These are phyloP conservation scores for Megamerina dolium DNA, from an alignment of 2,888 invertebrate genomes.

Conservation along the genomic window DNA sequence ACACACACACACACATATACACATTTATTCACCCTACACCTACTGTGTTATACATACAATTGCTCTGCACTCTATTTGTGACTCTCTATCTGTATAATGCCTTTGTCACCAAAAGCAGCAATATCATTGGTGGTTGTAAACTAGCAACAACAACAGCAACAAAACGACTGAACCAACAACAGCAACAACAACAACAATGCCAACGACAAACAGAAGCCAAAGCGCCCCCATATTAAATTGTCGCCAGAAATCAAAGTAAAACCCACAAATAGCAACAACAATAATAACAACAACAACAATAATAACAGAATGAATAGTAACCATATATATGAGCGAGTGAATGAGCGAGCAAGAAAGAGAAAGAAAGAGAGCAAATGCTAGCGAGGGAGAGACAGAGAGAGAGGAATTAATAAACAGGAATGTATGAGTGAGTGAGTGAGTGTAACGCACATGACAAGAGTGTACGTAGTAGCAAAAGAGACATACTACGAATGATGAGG, in stretches of 20 bases:
- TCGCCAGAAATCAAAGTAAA: constrained; percentile 28
- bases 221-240: constrained; percentile 39
- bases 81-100: constrained; percentile 9
- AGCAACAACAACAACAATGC: neutral
- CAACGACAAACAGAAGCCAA: constrained; percentile 32
- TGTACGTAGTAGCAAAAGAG: constrained; percentile 12
- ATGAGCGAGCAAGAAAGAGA: neutral
- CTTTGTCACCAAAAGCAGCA: constrained; percentile 38
- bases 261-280: constrained; percentile 1
- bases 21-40: too few relatives aligned
- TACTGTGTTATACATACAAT: too few relatives aligned
- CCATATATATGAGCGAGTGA: too few relatives aligned
- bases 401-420: neutral
- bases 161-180: constrained; percentile 16
- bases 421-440: neutral
- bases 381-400: neutral
- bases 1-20: too few relatives aligned
- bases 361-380: too few relatives aligned
- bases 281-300: too few relatives aligned
- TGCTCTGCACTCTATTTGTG: too few relatives aligned
- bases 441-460: constrained; percentile 3
- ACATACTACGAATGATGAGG: constrained; percentile 8
- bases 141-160: neutral
- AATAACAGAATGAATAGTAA: too few relatives aligned
- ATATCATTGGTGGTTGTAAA: constrained; percentile 38